phyloP scores from a whole-genome alignment of 2,797 vertebrate species.

The Platyrinchus mystaceus region DNA sequence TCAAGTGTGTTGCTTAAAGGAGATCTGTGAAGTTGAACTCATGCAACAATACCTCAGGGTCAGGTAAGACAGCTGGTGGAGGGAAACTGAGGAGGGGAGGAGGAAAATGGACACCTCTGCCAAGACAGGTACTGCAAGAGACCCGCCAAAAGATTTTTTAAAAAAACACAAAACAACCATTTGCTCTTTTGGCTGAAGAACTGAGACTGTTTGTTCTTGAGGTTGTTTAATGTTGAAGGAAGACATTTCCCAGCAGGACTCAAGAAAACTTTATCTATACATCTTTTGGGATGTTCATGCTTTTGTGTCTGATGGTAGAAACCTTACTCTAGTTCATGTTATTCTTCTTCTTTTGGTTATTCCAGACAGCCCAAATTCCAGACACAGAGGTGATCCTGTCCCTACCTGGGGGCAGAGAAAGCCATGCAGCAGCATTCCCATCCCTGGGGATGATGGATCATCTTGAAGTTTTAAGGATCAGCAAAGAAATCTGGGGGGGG shows the following conservation, averaged over 20 bases:
- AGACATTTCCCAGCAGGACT: neutral
- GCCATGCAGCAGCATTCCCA: constrained; percentile 1
- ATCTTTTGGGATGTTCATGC: constrained; percentile 68
- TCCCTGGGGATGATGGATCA: neutral
- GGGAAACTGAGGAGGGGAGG: neutral
- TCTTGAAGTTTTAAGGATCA: neutral
- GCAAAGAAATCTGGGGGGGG: neutral
- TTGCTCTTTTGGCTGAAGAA: neutral
- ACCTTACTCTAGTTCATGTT: constrained; percentile 60
- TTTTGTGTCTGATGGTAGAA: constrained; percentile 65
- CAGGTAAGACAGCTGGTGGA: neutral
- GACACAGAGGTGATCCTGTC: constrained; percentile 45
- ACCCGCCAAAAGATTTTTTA: neutral
- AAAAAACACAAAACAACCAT: neutral
- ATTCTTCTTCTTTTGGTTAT: constrained; percentile 54
- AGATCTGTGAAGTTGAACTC: neutral
- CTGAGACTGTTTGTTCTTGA: neutral
- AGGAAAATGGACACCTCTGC: neutral
- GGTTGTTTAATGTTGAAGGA: neutral
- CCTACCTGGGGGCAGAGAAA: constrained; percentile 47
- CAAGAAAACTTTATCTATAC: neutral
- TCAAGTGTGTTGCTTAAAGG: neutral
- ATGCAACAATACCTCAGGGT: neutral
- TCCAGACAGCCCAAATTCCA: constrained; percentile 68
- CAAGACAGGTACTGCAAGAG: neutral